Percentiles rank a stretch among this genome's conserved stretches.
Evolutionary conservation across 2,888 invertebrate genomes (phyloP).

Genomic region (Podabrus alpinus): DNA sequence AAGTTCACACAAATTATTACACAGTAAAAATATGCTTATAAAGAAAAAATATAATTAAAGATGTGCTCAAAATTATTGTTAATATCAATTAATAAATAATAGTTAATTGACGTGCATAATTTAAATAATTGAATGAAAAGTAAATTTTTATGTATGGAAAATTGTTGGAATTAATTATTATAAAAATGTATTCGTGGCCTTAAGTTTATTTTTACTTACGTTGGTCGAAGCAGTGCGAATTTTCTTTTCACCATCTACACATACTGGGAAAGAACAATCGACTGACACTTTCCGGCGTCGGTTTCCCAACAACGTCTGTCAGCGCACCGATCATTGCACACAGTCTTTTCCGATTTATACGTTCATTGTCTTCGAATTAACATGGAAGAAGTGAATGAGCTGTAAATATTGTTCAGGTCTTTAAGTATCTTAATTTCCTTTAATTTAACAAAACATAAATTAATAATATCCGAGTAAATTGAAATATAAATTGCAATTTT

Average conservation of each 20-base stretch:
- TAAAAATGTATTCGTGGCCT: not conserved
- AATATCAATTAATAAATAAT: not conserved
- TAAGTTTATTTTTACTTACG: not conserved
- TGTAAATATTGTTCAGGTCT: not conserved
- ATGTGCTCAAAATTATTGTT: not conserved
- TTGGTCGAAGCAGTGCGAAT: slow-evolving; percentile 5
- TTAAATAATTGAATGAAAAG: not conserved
- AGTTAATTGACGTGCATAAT: not conserved
- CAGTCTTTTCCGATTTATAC: slow-evolving; percentile 13
- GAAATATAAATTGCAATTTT: not conserved
- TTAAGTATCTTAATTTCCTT: not conserved
- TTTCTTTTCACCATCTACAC: slow-evolving; percentile 26
- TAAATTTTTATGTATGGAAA: not conserved
- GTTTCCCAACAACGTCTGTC: slow-evolving; percentile 25
- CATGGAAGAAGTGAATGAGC: not conserved
- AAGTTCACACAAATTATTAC: not conserved
- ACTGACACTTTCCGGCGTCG: slow-evolving; percentile 34
- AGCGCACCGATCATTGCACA: slow-evolving; percentile 20
- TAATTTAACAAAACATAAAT: not conserved
- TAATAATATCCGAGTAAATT: not conserved
- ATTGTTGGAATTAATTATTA: not conserved
- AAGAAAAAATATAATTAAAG: not conserved
- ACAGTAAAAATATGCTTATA: not conserved
- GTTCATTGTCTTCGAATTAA: slow-evolving; percentile 3
- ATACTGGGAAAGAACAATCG: slow-evolving; percentile 32